Evolutionary conservation across 2,113 vertebrate species (phyloP).

Genomic region (Cricetomys ansorgei): DNA sequence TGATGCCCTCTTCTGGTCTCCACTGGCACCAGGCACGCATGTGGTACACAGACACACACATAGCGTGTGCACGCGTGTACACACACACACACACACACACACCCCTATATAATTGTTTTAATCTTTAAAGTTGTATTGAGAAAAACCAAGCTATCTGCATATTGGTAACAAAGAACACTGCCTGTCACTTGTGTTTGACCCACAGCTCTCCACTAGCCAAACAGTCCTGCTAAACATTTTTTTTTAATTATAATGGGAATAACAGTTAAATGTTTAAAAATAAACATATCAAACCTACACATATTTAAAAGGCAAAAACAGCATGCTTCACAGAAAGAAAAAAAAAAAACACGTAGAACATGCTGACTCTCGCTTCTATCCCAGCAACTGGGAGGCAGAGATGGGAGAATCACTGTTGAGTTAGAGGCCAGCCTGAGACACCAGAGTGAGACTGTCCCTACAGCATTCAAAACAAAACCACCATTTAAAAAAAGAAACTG

Average conservation of each 20-base stretch:
- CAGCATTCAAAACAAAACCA: not conserved
- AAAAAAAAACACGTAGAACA: not conserved
- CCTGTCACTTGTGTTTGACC: not conserved
- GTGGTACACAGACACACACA: not conserved
- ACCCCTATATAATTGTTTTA: not conserved
- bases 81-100: not conserved
- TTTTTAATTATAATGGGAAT: not conserved
- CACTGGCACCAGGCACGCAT: not conserved
- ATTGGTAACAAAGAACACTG: not conserved
- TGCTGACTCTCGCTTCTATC: not conserved
- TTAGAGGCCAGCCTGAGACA: too few species aligned
- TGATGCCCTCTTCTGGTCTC: not conserved
- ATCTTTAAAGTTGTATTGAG: not conserved
- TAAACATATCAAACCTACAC: not conserved
- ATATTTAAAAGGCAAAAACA: slow-evolving; percentile 33
- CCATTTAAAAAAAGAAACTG: not conserved
- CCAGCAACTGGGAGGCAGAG: not conserved
- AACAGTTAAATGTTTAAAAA: slow-evolving; percentile 17
- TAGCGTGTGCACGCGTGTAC: too few species aligned
- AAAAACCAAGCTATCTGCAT: not conserved
- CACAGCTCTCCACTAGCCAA: too few species aligned
- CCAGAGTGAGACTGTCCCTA: not conserved
- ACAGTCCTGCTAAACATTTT: not conserved
- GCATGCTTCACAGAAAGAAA: not conserved
- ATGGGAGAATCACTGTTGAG: not conserved